These are phyloP conservation scores for Globicephala melas DNA, from an alignment of 2,113 vertebrate genomes.

Conservation along the genomic window DNA sequence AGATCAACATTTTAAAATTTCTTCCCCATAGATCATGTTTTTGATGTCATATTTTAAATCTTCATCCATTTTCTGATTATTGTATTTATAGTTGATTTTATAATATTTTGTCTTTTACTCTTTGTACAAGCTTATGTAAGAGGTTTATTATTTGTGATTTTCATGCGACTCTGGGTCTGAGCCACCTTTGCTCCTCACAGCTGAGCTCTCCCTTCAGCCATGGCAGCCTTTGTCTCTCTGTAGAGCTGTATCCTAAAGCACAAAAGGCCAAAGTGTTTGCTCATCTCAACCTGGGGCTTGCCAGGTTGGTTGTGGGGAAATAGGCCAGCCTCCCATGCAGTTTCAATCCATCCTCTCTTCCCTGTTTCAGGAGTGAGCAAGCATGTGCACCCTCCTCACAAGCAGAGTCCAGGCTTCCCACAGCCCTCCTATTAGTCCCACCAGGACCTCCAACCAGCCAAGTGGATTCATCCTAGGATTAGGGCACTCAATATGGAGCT, in stretches of 20 bases:
- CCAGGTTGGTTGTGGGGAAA: neutral
- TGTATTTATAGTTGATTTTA: neutral
- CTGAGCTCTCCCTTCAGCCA: neutral
- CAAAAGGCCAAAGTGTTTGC: neutral
- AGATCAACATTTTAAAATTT: neutral
- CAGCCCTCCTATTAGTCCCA: fast-evolving
- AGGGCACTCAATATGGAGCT: neutral
- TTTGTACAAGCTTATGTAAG: neutral
- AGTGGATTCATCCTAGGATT: neutral
- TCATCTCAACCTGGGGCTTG: neutral
- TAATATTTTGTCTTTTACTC: neutral
- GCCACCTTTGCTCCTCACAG: neutral
- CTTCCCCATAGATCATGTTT: neutral
- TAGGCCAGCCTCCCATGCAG: neutral
- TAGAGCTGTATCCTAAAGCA: neutral
- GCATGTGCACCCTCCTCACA: neutral
- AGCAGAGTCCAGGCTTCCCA: neutral
- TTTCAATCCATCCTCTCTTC: neutral
- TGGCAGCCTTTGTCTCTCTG: neutral
- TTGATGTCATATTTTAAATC: neutral
- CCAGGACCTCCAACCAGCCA: neutral
- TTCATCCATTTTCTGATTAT: neutral
- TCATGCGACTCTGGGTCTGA: neutral
- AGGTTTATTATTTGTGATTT: too few relatives aligned
- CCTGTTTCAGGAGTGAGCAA: neutral